Evolutionary conservation across 2,797 vertebrate genomes (phyloP), one percentile per base, ranked within the genome.

Genomic region (Gouania willdenowi): DNA sequence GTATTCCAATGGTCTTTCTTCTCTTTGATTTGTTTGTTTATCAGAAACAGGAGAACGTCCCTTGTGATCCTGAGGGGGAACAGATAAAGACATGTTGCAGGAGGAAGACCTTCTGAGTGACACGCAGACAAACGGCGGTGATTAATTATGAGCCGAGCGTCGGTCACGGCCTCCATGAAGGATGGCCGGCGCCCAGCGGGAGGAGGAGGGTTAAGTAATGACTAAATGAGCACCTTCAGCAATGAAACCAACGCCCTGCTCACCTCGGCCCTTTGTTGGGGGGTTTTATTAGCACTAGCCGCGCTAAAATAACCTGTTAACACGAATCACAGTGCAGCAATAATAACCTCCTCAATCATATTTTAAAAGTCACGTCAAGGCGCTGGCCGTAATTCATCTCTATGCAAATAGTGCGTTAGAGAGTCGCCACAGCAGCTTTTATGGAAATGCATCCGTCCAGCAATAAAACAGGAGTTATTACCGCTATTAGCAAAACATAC

Each of bases 381-480:
- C 60, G 75, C 77, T 59, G 24, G 47, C 27, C 44, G 85, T 94
- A 91, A 93, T 93, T 94, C 91, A 92, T 95, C 90, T 94, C 91
- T 94, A 94, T 95, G 93, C 91, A 94, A 95, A 97, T 94, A 89
- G 92, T 92, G 88, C 91, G 93, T 94, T 92, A 93, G 89, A 67
- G 88, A 87, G 90, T 90, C 87, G 89, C 90, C 84, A 59, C 58
- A 63, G 77, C n/a, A 77, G 67, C 71, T 92, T 89, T 90, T 92
- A 93, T 93, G 93, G 92, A 95, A 93, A 92, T 88, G 87, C n/a
- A n/a, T n/a, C n/a, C n/a, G n/a, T n/a, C n/a, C n/a, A n/a, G n/a
- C n/a, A n/a, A n/a, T n/a, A n/a, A n/a, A n/a, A n/a, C n/a, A n/a
- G n/a, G 92, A 95, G 93, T 94, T 94, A 95, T 93, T 87, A 90